A percentile compares a stretch with the other conserved stretches of the same genome.
These are phyloP conservation scores for Drosophila acutilabella DNA, from an alignment of 2,888 invertebrate species.

Conservation along the genomic window DNA sequence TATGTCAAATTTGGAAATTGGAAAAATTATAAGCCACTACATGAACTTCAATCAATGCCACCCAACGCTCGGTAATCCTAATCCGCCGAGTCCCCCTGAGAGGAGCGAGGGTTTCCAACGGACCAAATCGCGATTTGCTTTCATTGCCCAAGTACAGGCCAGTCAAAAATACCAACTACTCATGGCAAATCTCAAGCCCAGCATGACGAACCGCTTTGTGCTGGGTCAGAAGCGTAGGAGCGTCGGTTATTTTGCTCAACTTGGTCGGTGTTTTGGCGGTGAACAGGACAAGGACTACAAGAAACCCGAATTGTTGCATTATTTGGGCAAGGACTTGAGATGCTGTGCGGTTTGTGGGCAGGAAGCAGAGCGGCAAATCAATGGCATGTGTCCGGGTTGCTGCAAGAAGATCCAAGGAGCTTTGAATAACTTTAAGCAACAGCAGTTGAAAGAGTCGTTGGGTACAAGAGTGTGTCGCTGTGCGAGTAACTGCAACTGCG, in stretches of 20 bases:
- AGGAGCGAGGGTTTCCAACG: neutral
- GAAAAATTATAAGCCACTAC: slow-evolving; percentile 61
- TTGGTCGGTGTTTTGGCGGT: neutral
- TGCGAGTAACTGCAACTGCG: neutral
- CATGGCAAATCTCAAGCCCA: neutral
- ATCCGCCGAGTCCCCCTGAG: neutral
- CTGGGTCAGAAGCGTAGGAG: neutral
- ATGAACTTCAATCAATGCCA: slow-evolving; percentile 20
- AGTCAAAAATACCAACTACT: neutral
- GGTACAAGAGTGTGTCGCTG: neutral
- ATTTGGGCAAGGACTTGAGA: slow-evolving; percentile 5
- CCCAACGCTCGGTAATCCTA: neutral
- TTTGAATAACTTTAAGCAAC: slow-evolving; percentile 25
- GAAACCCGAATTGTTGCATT: neutral
- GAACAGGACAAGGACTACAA: neutral
- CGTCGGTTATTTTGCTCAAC: neutral
- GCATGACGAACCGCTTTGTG: slow-evolving; percentile 6
- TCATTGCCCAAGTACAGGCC: slow-evolving; percentile 7
- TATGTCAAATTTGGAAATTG: slow-evolving; percentile 51
- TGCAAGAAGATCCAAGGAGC: slow-evolving; percentile 22
- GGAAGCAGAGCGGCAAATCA: neutral
- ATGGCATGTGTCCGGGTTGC: slow-evolving; percentile 46
- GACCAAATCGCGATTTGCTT: neutral
- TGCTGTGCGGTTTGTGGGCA: slow-evolving; percentile 49
- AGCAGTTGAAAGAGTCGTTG: neutral